phyloP scores from a whole-genome alignment of 2,797 vertebrate genomes.

The Leuciscus waleckii region DNA sequence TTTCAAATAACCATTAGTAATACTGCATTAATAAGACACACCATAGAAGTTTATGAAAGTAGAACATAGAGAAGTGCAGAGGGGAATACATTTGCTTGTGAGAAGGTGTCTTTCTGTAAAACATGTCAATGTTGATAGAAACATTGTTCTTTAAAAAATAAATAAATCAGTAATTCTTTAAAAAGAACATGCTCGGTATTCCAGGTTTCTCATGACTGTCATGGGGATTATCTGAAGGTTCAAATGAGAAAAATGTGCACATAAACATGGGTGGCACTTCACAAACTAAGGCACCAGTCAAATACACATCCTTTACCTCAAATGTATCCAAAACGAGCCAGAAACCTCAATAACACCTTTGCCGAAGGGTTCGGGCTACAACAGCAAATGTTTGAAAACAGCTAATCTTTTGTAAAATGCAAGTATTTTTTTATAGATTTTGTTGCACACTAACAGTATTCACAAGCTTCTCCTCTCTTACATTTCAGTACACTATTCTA shows the following conservation, averaged over 20 bases:
- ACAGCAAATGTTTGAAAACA: neutral
- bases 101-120: conserved; percentile 39
- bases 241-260: conserved; percentile 40
- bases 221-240: conserved; percentile 10
- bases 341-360: conserved; percentile 14
- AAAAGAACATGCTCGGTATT: conserved; percentile 38
- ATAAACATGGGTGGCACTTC: conserved; percentile 38
- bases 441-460: conserved; percentile 1
- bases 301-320: conserved; percentile 19
- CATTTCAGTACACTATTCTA: conserved; percentile 26
- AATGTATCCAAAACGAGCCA: neutral
- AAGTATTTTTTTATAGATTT: conserved; percentile 7
- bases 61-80: conserved; percentile 15
- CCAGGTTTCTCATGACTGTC: neutral
- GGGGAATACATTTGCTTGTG: conserved; percentile 20
- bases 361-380: conserved; percentile 14
- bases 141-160: neutral
- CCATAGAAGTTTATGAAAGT: neutral
- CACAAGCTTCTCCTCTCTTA: neutral
- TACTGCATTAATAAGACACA: neutral
- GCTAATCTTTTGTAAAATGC: neutral
- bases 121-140: conserved; percentile 49
- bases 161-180: conserved; percentile 30
- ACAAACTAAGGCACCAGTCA: conserved; percentile 56
- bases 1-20: conserved; percentile 19